Base-by-base conservation (phyloP, 1,140 invertebrate genomes). In the Doryteuthis pealeii region DNA sequence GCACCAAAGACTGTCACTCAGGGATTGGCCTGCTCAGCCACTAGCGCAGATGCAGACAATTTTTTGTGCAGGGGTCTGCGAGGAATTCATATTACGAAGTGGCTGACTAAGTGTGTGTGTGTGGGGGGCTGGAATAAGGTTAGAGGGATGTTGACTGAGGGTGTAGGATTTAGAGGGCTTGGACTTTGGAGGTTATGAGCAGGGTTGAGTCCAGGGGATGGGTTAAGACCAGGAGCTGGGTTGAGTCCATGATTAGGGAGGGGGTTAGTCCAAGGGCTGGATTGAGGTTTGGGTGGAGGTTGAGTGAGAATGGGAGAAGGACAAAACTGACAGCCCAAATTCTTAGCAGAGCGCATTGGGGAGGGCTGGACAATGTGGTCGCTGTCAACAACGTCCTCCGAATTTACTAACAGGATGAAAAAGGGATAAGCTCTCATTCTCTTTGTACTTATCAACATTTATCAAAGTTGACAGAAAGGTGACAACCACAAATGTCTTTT, bases 391-490 rank as follows among this genome's bases (percentile, higher is more conserved):
- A 33, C 22, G 67, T 18, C 31, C 30, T 31, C 28, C 2, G 26
- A 43, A 70, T 74, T 70, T 74, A 62, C 67, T 71, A 40, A 73
- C 69, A 15, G 74, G 43, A 49, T 67, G 71, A 66, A 31, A 28
- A 26, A 49, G 43, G 33, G 75, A n/a, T 15, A 65, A 15, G 8
- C 62, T 28, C 70, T 77, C 49, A 70, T 62, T 62, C 26, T 62
- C 54, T 22, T 62, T 62, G 26, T n/a, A n/a, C 18, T 22, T 62
- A 62, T 62, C 54, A 6, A 62, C 18, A 22, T 18, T 18, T 6
- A 62, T 62, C 18, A 62, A n/a, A n/a, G n/a, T n/a, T n/a, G n/a
- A n/a, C n/a, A n/a, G n/a, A n/a, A n/a, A n/a, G n/a, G n/a, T n/a
- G n/a, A n/a, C n/a, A n/a, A n/a, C n/a, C n/a, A n/a, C n/a, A n/a